Conservation (phyloP, 2,797 vertebrate species). For the Protonibea diacanthus region DNA sequence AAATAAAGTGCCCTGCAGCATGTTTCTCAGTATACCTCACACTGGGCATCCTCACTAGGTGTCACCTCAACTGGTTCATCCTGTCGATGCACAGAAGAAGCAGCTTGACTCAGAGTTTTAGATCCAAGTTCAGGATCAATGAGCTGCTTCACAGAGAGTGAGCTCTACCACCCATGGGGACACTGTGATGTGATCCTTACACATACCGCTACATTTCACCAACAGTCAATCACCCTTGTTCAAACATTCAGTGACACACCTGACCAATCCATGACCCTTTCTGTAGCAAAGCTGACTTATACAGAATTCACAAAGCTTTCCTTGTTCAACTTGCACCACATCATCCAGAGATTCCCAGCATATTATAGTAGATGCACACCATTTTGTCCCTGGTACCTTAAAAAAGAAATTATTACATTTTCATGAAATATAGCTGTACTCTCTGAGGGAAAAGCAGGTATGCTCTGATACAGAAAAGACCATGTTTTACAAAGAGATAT, state of each 20-base stretch:
- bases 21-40: slow-evolving; percentile 19
- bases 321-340: background rate
- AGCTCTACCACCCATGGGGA: slow-evolving; percentile 35
- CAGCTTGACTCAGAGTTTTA: slow-evolving; percentile 29
- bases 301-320: background rate
- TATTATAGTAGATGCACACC: background rate
- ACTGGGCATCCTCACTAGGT: slow-evolving; percentile 10
- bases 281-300: slow-evolving; percentile 9
- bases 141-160: slow-evolving; percentile 47
- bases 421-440: background rate
- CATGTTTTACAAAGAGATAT: background rate
- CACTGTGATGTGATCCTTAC: slow-evolving; percentile 44
- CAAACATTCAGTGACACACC: slow-evolving; percentile 39
- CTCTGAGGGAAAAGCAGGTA: background rate
- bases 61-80: slow-evolving; percentile 13
- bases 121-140: slow-evolving; percentile 60
- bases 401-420: background rate
- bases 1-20: slow-evolving; percentile 33
- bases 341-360: background rate
- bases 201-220: slow-evolving; percentile 36
- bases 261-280: slow-evolving; percentile 25
- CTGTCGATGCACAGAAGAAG: slow-evolving; percentile 22
- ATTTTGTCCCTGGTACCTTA: background rate
- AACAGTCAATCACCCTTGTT: slow-evolving; percentile 43
- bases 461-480: background rate